Evolutionary conservation across 1,140 invertebrate species (phyloP).

Genomic region (Delia radicum): DNA sequence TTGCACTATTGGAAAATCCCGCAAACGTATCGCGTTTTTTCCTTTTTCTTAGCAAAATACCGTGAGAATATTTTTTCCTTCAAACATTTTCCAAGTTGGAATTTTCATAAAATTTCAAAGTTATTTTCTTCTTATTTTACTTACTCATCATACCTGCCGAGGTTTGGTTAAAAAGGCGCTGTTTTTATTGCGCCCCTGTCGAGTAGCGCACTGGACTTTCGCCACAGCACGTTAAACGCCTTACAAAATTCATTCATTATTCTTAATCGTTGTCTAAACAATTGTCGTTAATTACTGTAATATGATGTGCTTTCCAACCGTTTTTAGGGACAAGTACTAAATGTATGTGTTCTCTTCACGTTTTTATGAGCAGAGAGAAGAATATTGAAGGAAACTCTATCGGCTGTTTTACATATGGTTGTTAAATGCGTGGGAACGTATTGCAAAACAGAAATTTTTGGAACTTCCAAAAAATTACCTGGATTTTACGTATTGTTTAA

Average conservation of each 20-base stretch:
- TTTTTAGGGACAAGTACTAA: not conserved
- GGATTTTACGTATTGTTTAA: not conserved
- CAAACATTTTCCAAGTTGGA: slow-evolving; percentile 1
- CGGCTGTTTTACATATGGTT: slow-evolving; percentile 11
- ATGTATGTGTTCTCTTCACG: not conserved
- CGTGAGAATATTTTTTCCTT: slow-evolving; percentile 7
- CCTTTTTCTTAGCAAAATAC: not conserved
- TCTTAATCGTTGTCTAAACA: not conserved
- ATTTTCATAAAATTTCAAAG: not conserved
- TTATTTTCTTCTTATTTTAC: not conserved
- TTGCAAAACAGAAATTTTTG: not conserved
- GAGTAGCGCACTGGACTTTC: not conserved
- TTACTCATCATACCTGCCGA: not conserved
- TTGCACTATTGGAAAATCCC: slow-evolving; percentile 23
- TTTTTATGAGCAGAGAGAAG: not conserved
- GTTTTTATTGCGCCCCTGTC: slow-evolving; percentile 22
- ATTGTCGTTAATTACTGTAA: slow-evolving; percentile 24
- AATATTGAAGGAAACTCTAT: not conserved
- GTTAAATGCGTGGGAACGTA: not conserved
- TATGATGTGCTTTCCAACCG: slow-evolving; percentile 2
- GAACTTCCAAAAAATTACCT: not conserved
- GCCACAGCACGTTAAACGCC: slow-evolving; percentile 16
- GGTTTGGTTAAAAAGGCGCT: slow-evolving; percentile 10
- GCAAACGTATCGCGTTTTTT: not conserved
- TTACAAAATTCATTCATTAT: slow-evolving; percentile 6